Evolutionary conservation across 2,888 invertebrate species (phyloP), one percentile per base, ranked within the genome.

Genomic region (Catocala fraxini): DNA sequence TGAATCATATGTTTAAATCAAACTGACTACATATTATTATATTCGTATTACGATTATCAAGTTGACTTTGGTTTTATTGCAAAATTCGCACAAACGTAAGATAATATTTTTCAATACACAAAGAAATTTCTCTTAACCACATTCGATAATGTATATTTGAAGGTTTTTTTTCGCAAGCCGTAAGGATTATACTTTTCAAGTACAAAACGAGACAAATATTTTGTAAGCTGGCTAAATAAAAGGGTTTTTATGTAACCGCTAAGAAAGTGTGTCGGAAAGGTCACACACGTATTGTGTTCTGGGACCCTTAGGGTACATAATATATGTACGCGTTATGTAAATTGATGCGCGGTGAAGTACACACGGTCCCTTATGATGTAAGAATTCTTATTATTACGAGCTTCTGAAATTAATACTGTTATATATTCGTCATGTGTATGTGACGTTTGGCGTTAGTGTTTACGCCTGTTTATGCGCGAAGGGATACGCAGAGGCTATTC

Each of bases 201-300:
- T 25, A 12, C 25, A 46, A 39, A 33, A 34, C 43, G 13, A 35
- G 34, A 6, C 25, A 51, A 39, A 39, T 35, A 49, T 51, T 51
- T 57, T 51, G 35, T 25, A 57, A 51, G 11, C 15, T 41, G 11
- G 5, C 52, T 41, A 63, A 69, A 62, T 59, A 70, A 63, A 70
- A 71, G 67, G 65, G 59, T 45, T 34, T 67, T 80, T 77, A 74
- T 61, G 68, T 71, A 80, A 81, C 51, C 39, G 52, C 67, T 59
- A 71, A 63, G 77, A 81, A 82, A 80, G 82, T 74, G 71, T 73
- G 81, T 63, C 76, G 65, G 56, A 62, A 77, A 78, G 75, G 79
- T 73, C 81, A 72, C 51, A 71, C 51, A 59, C 66, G 59, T 68
- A 70, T 74, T 62, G 68, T 71, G 56, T 55, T 56, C 65, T 70